These are phyloP conservation scores for Oceanodroma leucorhoa DNA, from an alignment of 2,797 vertebrate species.

Conservation along the genomic window DNA sequence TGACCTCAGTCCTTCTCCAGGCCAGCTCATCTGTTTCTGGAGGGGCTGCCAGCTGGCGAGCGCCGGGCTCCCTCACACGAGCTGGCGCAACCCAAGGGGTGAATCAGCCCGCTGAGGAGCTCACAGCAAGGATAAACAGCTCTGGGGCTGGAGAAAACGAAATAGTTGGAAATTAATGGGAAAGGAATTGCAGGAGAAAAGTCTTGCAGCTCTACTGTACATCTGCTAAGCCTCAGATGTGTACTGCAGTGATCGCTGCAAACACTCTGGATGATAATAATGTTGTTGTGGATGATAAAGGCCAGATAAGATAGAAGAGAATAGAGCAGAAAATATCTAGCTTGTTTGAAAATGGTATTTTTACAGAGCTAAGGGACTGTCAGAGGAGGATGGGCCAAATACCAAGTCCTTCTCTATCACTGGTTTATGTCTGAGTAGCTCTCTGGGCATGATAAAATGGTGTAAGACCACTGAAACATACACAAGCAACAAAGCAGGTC, in stretches of 20 bases:
- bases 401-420: background rate
- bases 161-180: constrained; percentile 34
- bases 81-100: constrained; percentile 40
- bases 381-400: background rate
- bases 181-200: constrained; percentile 22
- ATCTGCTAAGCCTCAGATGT: background rate
- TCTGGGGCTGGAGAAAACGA: constrained; percentile 4
- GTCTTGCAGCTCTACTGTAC: background rate
- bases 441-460: background rate
- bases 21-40: constrained; percentile 29
- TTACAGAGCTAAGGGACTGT: background rate
- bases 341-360: background rate
- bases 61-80: background rate
- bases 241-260: background rate
- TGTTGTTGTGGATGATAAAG: background rate
- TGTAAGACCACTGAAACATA: background rate
- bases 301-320: background rate
- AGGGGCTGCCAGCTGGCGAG: constrained; percentile 39
- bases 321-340: background rate
- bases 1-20: constrained; percentile 28
- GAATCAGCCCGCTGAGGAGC: constrained; percentile 28
- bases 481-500: background rate
- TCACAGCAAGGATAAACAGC: constrained; percentile 46
- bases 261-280: background rate
- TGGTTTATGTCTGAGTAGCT: background rate